phyloP scores from a whole-genome alignment of 2,797 vertebrate species.

The Heterohyrax brucei region DNA sequence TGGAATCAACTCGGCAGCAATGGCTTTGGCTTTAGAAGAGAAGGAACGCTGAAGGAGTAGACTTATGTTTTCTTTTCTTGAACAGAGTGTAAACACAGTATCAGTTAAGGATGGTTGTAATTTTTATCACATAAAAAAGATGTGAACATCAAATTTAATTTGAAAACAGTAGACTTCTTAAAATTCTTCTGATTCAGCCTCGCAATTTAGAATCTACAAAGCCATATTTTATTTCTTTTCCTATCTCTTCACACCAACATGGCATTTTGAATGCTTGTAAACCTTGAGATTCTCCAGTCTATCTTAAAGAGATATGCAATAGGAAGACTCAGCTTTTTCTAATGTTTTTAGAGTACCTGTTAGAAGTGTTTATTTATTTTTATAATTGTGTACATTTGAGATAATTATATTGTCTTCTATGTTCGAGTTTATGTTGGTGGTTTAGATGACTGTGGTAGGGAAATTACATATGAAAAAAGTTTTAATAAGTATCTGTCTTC shows the following conservation, averaged over 20 bases:
- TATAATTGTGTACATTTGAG: not conserved
- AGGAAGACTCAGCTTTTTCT: not conserved
- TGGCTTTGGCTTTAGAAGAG: too few relatives aligned
- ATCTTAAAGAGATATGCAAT: not conserved
- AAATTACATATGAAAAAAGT: too few relatives aligned
- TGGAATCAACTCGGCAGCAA: too few relatives aligned
- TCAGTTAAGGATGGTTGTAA: not conserved
- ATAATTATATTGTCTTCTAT: not conserved
- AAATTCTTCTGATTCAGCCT: not conserved
- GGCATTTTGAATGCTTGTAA: too few relatives aligned
- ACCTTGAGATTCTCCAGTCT: not conserved
- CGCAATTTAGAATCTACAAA: rapidly evolving
- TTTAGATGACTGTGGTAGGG: not conserved
- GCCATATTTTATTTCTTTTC: not conserved
- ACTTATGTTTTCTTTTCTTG: not conserved
- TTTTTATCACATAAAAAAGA: not conserved
- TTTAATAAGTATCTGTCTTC: not conserved
- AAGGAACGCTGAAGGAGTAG: rapidly evolving
- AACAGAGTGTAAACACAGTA: not conserved
- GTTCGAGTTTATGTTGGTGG: not conserved
- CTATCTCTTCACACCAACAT: not conserved
- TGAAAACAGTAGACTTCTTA: not conserved
- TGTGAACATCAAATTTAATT: not conserved
- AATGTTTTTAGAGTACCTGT: not conserved
- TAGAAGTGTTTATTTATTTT: not conserved